Base-by-base conservation (phyloP, 2,888 invertebrate genomes). In the Leptinotarsa peninsularis region DNA sequence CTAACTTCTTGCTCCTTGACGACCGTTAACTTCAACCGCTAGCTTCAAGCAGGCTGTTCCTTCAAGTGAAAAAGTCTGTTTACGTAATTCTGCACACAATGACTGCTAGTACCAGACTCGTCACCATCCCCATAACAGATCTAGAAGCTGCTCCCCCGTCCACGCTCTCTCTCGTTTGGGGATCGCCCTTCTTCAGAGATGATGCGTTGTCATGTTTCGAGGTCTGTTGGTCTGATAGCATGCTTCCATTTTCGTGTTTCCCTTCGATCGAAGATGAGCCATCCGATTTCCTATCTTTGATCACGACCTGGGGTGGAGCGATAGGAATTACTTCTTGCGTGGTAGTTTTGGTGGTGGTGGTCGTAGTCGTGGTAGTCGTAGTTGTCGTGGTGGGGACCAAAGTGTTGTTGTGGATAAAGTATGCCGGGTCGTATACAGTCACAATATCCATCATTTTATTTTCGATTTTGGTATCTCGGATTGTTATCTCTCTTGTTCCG, bases 351-450 rank as follows among this genome's bases (percentile, higher is more conserved):
- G 89, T 89, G 0, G 88, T 89, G 2, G 89, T 88, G 2, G 89
- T 89, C 0, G 89, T 89, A 0, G 90, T 90, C 0, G 90, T 90
- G 0, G 90, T 90, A 1, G 91, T 90, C 0, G 91, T 90, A 0
- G 93, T 91, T 0, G 93, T 92, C 0, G 94, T 95, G 15, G 95
- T 95, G 2, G 96, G 96, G 23, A 96, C 94, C 58, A 94, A 87
- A 18, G 92, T 93, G 81, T 93, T 92, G 87, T 96, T 96, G 71
- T 91, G 90, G 66, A 94, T 87, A 88, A 92, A 96, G 87, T 94
- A 96, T 67, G 94, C 91, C 49, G 93, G 93, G n/a, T 94, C 93
- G 81, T 93, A 94, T 80, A 93, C 91, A 7, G 94, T 91, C 80
- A 90, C 91, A 0, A 96, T 91, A 84, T 95, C 93, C 79, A 90